Evolutionary conservation across 2,797 vertebrate genomes (phyloP).

Genomic region (Syndactyla subalaris): DNA sequence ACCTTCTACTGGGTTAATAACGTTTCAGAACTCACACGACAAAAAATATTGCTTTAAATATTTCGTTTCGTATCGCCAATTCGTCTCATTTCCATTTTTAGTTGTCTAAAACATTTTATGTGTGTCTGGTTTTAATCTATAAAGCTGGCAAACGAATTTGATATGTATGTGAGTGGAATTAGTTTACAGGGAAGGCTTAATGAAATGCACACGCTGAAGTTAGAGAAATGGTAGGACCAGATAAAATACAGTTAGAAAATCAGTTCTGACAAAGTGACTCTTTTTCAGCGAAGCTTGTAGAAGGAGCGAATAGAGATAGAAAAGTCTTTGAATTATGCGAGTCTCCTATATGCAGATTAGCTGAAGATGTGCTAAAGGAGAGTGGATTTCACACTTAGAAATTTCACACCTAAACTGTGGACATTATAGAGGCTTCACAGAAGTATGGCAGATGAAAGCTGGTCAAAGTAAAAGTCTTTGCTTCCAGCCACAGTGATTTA

Average conservation of each 20-base stretch:
- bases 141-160: background rate
- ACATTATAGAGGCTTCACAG: background rate
- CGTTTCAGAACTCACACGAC: background rate
- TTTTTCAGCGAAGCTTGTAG: background rate
- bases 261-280: background rate
- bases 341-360: background rate
- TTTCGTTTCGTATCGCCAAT: background rate
- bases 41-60: background rate
- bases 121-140: background rate
- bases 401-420: constrained; percentile 36
- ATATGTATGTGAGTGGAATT: background rate
- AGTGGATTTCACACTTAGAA: constrained; percentile 20
- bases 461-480: constrained; percentile 3
- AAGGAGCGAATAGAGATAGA: background rate
- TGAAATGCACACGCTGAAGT: background rate
- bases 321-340: background rate
- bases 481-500: constrained; percentile 4
- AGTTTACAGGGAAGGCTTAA: background rate
- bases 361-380: background rate
- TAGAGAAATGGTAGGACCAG: background rate
- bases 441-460: background rate
- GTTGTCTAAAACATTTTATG: background rate
- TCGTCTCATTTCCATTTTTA: background rate
- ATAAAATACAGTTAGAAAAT: constrained; percentile 22
- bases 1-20: background rate